Evolutionary conservation across 2,113 vertebrate genomes (phyloP), one percentile per base, ranked within the genome.

Genomic region (Asarcornis scutulata): DNA sequence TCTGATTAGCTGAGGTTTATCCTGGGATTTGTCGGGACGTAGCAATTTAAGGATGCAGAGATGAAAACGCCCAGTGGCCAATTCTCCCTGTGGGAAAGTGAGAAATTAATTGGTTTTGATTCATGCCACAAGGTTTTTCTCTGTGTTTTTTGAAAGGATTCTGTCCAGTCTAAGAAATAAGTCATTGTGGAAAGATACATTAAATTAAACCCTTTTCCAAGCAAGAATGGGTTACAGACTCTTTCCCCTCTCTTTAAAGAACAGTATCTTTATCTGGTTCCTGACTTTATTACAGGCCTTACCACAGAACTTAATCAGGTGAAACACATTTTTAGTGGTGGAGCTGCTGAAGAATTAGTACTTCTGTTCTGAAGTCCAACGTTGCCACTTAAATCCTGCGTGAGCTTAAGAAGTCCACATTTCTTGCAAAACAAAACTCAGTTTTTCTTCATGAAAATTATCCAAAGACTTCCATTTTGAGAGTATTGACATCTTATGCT

Each of bases 71-170:
- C 93, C 82, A 84, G 7, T 76, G 48, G 93, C 71, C 2, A 83
- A 67, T 88, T 95, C 95, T 95, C 85, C 86, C 56, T 91, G 83
- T 96, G 95, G 86, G 95, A 96, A 91, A 96, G 88, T 91, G 66
- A 81, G 86, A 68, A 91, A 87, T 72, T 58, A 48, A 67, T 81
- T 60, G 55, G 5, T 2, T 63, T 86, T 90, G 26, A 13, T 78
- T 31, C 64, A 64, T 78, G 75, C 76, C 93, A 34, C 53, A 17
- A 60, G 60, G 38, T 25, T 75, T 48, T 59, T 78, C 53, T 58
- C 6, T 60, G 23, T 81, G 29, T 6, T 62, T 83, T 78, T 88
- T 63, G 2, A 0, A 4, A 46, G 72, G 16, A 8, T 74, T 78
- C 58, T 59, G 18, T 11, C 46, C 59, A 63, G 26, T 40, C 72